Evolutionary conservation across 1,140 invertebrate species (phyloP), one percentile per base, ranked within the genome.

Genomic region (Latrodectus geometricus): DNA sequence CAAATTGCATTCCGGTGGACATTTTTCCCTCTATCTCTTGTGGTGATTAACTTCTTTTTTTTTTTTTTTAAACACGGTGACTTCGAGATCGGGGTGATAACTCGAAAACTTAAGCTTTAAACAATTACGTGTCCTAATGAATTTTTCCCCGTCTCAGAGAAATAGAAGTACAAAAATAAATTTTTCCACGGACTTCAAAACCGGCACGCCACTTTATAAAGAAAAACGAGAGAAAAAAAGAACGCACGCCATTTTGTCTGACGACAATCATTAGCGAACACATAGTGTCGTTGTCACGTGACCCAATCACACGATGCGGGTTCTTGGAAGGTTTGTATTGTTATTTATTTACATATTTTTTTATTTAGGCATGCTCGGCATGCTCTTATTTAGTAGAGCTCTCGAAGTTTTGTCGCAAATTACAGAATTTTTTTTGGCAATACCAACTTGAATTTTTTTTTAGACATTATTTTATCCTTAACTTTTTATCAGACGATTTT

Each of bases 111-210:
- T 50, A 9, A 82, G 69, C 70, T 80, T 82, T 17, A 54, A 82
- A 82, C 80, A 82, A 82, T 73, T 73, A 82, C 76, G 35, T 74
- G 80, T 82, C 54, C 14, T 82, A 82, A 82, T 73, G 80, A 82
- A 82, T 69, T 73, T 76, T 82, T 49, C 21, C n/a, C 17, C 54
- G 61, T 78, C 66, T 68, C 21, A n/a, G 56, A 9, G 15, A 66
- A 78, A 78, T 66, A 66, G 11, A n/a, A 23, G 35, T 15, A 69
- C 4, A 15, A 74, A 74, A 74, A 17, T 80, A 52, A 61, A 65
- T 80, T 80, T 70, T 14, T 80, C 50, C 74, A 48, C n/a, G 56
- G 35, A 74, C 50, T 78, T 80, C 52, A 49, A 49, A 79, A 68
- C 56, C n/a, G 48, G n/a, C 78, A 80, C 66, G 66, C 76, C 20